Evolutionary conservation across 2,113 vertebrate genomes (phyloP).

Genomic region (Egretta garzetta): DNA sequence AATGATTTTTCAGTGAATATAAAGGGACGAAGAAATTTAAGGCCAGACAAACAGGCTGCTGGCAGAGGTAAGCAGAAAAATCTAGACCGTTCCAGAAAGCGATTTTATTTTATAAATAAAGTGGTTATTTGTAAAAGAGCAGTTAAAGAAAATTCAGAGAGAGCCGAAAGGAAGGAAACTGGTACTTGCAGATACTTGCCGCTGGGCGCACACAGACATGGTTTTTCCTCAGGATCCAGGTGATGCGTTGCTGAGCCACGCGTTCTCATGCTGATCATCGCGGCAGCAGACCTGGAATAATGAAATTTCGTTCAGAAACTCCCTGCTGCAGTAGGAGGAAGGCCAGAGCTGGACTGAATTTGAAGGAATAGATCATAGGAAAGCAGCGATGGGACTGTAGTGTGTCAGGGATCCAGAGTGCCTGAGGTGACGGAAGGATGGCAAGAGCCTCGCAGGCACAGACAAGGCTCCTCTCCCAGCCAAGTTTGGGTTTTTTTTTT

Average conservation of each 20-base stretch:
- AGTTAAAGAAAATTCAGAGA: neutral
- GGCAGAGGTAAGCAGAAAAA: neutral
- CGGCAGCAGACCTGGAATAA: neutral
- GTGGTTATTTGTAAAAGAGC: neutral
- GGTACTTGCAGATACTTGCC: neutral
- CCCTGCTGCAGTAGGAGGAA: neutral
- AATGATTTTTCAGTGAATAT: neutral
- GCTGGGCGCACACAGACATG: neutral
- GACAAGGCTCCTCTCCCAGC: neutral
- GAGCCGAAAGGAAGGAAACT: neutral
- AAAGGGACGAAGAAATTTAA: neutral
- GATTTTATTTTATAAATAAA: neutral
- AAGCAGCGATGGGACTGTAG: neutral
- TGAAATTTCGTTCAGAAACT: neutral
- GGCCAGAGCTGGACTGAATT: neutral
- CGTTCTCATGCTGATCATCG: neutral
- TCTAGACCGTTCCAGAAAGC: neutral
- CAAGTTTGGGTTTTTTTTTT: neutral
- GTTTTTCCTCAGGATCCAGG: neutral
- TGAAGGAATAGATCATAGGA: neutral
- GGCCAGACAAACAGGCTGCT: neutral
- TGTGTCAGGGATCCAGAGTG: accelerated
- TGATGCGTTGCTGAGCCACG: neutral
- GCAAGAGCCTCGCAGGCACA: neutral
- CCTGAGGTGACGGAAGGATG: neutral